These are phyloP conservation scores for Teleiodes luculella DNA, from an alignment of 2,888 invertebrate genomes.

Conservation along the genomic window DNA sequence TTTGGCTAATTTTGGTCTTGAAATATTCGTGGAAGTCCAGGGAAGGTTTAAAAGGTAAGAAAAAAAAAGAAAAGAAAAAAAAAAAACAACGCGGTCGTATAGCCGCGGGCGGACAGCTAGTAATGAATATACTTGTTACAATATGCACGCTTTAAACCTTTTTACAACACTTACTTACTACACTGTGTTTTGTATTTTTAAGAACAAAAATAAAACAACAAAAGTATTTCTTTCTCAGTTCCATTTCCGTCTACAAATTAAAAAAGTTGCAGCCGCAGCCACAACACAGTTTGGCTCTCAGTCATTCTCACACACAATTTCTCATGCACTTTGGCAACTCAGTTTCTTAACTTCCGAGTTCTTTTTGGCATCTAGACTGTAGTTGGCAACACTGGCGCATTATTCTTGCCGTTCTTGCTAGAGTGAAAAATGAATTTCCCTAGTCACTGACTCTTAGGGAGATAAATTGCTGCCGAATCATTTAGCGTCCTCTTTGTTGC, in stretches of 20 bases:
- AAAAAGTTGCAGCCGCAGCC: background rate
- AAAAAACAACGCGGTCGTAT: too few species aligned
- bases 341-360: background rate
- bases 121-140: too few species aligned
- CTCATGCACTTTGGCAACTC: constrained; percentile 3
- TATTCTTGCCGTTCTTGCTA: constrained; percentile 2
- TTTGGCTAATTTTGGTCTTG: too few species aligned
- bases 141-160: too few species aligned
- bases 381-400: constrained; percentile 3
- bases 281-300: background rate
- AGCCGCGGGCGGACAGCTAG: too few species aligned
- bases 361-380: background rate
- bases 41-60: too few species aligned
- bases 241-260: background rate
- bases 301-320: background rate
- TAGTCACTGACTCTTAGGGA: constrained; percentile 4
- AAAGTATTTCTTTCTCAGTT: background rate
- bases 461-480: constrained; percentile 7
- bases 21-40: too few species aligned
- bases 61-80: too few species aligned
- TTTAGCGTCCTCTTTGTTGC: constrained; percentile 1
- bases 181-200: too few species aligned
- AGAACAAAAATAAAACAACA: too few species aligned
- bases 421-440: constrained; percentile 10
- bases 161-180: too few species aligned